These are phyloP conservation scores for Bujurquina vittata DNA, from an alignment of 2,113 vertebrate species.

Conservation along the genomic window DNA sequence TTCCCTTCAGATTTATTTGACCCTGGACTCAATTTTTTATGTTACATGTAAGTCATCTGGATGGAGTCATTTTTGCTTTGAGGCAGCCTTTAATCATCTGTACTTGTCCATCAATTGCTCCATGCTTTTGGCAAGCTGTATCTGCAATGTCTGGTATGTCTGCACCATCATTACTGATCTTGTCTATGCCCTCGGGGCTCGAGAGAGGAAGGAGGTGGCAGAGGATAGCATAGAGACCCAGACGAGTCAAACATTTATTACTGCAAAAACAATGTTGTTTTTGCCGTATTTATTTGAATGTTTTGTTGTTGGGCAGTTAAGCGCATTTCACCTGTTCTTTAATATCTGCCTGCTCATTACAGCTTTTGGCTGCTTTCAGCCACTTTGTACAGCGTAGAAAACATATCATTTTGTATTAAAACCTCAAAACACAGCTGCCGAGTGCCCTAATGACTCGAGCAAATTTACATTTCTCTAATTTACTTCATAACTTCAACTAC, in stretches of 20 bases:
- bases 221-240: conserved; percentile 14
- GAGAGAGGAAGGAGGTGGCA: not conserved
- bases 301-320: not conserved
- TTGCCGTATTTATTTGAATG: not conserved
- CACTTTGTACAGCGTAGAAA: conserved; percentile 8
- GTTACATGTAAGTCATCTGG: conserved; percentile 30
- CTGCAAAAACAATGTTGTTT: not conserved
- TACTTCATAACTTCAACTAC: conserved; percentile 1
- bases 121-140: conserved; percentile 60
- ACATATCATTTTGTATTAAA: conserved; percentile 44
- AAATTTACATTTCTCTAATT: conserved; percentile 48
- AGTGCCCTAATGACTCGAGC: conserved; percentile 35
- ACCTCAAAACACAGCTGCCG: conserved; percentile 45
- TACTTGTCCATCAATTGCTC: conserved; percentile 60
- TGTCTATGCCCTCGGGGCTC: conserved; percentile 52
- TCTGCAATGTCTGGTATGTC: conserved; percentile 61
- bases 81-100: conserved; percentile 58
- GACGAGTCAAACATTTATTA: not conserved
- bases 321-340: conserved; percentile 7
- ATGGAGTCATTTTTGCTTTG: conserved; percentile 34
- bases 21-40: not conserved
- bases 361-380: not conserved
- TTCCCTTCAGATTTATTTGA: conserved; percentile 13
- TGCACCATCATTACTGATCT: conserved; percentile 57
- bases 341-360: conserved; percentile 1